Evolutionary conservation across 2,888 invertebrate genomes (phyloP), one percentile per base, ranked within the genome.

Genomic region (Sturmia bella): DNA sequence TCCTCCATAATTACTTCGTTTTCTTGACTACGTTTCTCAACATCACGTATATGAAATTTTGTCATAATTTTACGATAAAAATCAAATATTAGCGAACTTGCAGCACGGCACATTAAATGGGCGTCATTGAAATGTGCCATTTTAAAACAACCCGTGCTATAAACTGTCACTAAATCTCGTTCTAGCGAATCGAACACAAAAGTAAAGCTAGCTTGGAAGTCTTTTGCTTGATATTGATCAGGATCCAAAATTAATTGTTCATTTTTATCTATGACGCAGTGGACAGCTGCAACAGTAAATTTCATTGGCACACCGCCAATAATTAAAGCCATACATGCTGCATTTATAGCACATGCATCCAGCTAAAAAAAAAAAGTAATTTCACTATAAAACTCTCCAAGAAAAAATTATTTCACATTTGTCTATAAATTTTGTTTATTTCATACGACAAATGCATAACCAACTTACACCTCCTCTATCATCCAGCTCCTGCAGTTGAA

Each of bases 401-500:
- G 15, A 0, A 50, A 50, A 50, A 50, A 0, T 19, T 7, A 13
- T 24, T 24, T 1, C 7, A 5, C 12, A 4, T 21, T 12, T 21
- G 19, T 7, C 9, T 4, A 6, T 6, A 27, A 27, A 27, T 27
- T 27, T 27, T 6, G 3, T 27, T 27, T 4, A 27, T 6, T 32
- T 13, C 11, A 13, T 11, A 57, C n/a, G 4, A 15, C 15, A 70
- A 43, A 19, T 15, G 19, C 0, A 11, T 39, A 39, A n/a, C 12
- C 17, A n/a, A 70, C 91, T 92, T 91, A 97, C 97, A 85, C 95
- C 95, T 85, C 96, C 96, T 89, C 92, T 93, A 90, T 97, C 94
- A 88, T 98, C 96, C 87, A 98, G 91, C 92, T 98, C 98, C 89
- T 98, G 98, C 69, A 98, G 90, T 69, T 95, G 94, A 48, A 98